Evolutionary conservation across 2,888 invertebrate species (phyloP), one percentile per base, ranked within the genome.

Genomic region (Ectobius pallidus): DNA sequence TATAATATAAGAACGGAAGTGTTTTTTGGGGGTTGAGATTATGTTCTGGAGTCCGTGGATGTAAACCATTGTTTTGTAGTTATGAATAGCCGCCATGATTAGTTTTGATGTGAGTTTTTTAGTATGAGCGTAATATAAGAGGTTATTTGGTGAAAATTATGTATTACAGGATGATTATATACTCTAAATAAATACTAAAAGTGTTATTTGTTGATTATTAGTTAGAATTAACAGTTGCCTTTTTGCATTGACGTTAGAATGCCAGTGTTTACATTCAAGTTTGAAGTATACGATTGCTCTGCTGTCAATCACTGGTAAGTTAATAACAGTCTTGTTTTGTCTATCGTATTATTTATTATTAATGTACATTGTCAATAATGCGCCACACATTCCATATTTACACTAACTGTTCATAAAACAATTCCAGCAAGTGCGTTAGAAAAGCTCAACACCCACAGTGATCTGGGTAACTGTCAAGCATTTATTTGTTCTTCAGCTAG

Each of bases 21-120:
- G 27, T 20, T 0, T 7, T 39, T 65, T 73, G 46, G 81, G 81
- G 78, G 79, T 80, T 78, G 82, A 82, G 83, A 80, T 81, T 82
- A 79, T 78, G 79, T 79, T 79, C 77, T 77, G 78, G 79, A 81
- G 81, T 82, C 82, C 74, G 69, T 75, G 75, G 65, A 69, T 80
- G 83, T 83, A 82, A 80, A 81, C 83, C 84, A 90, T 91, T 91
- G 91, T 91, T 91, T 91, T 91, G 88, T 87, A 90, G 88, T 68
- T 71, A 88, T 90, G 87, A 90, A 91, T 91, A 91, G 91, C 91
- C 91, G 91, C 91, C 91, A 91, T 91, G 90, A 91, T 91, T 90
- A 89, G 90, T 87, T 90, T 90, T 89, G 88, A 89, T 90, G 89
- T 89, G 90, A 91, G 90, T 91, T 91, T 91, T 90, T 88, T 87